phyloP scores from a whole-genome alignment of 1,140 invertebrate species.

The Ptiloglossa arizonensis region DNA sequence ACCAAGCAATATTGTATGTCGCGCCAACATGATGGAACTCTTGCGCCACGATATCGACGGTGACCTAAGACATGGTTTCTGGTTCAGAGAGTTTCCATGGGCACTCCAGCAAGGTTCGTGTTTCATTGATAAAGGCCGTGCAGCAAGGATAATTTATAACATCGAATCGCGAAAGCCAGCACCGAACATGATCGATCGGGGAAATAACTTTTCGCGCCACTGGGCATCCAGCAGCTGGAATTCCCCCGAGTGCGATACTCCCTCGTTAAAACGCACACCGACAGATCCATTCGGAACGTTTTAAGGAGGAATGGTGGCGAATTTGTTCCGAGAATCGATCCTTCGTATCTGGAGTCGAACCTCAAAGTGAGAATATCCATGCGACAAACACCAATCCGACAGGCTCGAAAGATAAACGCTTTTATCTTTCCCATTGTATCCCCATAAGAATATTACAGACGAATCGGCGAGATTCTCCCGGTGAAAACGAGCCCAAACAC shows the following conservation, averaged over 20 bases:
- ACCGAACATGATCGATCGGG: slow-evolving; percentile 43
- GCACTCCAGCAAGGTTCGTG: neutral
- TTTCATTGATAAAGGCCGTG: slow-evolving; percentile 5
- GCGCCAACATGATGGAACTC: neutral
- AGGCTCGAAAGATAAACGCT: too few relatives aligned
- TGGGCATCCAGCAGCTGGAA: slow-evolving; percentile 12
- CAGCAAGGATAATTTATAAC: slow-evolving; percentile 10
- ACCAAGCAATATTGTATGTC: neutral
- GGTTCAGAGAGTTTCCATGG: neutral
- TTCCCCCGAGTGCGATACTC: neutral
- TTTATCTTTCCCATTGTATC: too few relatives aligned
- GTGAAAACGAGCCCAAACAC: too few relatives aligned
- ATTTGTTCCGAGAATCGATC: too few relatives aligned
- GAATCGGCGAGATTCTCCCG: too few relatives aligned
- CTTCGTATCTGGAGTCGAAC: too few relatives aligned
- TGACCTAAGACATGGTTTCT: slow-evolving; percentile 29
- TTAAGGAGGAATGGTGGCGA: too few relatives aligned
- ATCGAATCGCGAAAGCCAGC: slow-evolving; percentile 39
- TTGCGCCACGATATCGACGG: neutral
- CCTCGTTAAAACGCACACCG: too few relatives aligned
- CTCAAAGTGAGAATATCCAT: too few relatives aligned
- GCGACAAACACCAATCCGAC: too few relatives aligned
- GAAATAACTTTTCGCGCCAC: slow-evolving; percentile 26
- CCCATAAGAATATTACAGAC: too few relatives aligned
- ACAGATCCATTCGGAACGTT: too few relatives aligned